Percentiles rank a stretch among this genome's conserved stretches.
Conservation (phyloP, 2,113 vertebrate genomes). For the Heptranchias perlo region DNA sequence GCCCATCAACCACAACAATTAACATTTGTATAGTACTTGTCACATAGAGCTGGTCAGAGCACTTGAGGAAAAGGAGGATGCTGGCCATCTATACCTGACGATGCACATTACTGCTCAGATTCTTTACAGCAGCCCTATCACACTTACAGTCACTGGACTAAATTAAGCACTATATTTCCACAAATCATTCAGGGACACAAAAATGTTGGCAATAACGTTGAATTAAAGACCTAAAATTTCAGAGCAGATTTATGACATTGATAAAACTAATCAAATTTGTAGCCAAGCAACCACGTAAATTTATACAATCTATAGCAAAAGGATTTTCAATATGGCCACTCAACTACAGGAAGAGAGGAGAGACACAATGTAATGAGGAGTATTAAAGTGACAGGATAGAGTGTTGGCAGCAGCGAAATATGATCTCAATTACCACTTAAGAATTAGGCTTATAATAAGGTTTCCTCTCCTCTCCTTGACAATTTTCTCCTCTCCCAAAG, state of each 20-base stretch:
- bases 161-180: not conserved
- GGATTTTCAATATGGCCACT: not conserved
- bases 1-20: not conserved
- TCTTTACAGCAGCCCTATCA: not conserved
- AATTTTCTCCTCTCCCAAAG: not conserved
- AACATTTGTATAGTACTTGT: not conserved
- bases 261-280: not conserved
- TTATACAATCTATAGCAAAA: not conserved
- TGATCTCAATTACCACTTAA: not conserved
- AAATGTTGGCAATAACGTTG: not conserved
- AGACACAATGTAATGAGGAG: not conserved
- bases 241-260: not conserved
- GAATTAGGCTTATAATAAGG: not conserved
- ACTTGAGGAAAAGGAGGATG: not conserved
- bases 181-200: not conserved
- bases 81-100: not conserved
- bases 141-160: not conserved
- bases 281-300: not conserved
- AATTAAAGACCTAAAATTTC: not conserved
- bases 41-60: not conserved
- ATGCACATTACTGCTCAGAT: not conserved
- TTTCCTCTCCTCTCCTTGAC: not conserved
- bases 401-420: not conserved
- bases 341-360: not conserved
- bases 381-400: not conserved